A percentile compares a stretch with the other conserved stretches of the same genome.
Conservation (phyloP, 2,113 vertebrate species). For the Hucho hucho region DNA sequence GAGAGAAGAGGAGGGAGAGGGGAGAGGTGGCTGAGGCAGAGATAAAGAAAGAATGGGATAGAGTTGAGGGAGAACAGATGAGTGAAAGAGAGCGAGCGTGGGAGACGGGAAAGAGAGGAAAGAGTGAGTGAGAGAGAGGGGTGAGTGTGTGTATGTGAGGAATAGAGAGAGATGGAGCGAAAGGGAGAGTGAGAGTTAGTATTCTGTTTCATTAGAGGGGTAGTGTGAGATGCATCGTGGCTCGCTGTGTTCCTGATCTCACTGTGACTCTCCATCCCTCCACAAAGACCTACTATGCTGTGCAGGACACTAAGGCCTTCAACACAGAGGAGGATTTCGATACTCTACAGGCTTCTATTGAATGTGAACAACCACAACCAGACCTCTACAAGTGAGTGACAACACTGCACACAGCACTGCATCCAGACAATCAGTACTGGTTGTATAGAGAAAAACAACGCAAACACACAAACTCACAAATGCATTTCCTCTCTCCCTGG, state of each 20-base stretch:
- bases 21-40: too few relatives aligned
- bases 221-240: neutral
- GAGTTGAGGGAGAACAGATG: neutral
- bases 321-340: constrained; percentile 84
- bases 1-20: neutral
- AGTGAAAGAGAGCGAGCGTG: neutral
- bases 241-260: constrained; percentile 5
- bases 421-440: too few relatives aligned
- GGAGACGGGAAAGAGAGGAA: neutral
- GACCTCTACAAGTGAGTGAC: constrained; percentile 94
- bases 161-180: neutral
- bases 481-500: constrained; percentile 1
- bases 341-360: constrained; percentile 87
- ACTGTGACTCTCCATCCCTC: neutral
- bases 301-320: constrained; percentile 96
- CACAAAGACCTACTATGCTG: constrained; percentile 88
- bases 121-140: neutral
- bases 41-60: neutral
- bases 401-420: neutral
- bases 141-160: neutral
- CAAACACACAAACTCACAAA: neutral
- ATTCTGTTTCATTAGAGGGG: too few relatives aligned
- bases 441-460: too few relatives aligned
- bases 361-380: constrained; percentile 97
- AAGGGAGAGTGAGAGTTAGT: neutral